Conservation (phyloP, 2,888 invertebrate genomes). For the Oxyteleia sp. region DNA sequence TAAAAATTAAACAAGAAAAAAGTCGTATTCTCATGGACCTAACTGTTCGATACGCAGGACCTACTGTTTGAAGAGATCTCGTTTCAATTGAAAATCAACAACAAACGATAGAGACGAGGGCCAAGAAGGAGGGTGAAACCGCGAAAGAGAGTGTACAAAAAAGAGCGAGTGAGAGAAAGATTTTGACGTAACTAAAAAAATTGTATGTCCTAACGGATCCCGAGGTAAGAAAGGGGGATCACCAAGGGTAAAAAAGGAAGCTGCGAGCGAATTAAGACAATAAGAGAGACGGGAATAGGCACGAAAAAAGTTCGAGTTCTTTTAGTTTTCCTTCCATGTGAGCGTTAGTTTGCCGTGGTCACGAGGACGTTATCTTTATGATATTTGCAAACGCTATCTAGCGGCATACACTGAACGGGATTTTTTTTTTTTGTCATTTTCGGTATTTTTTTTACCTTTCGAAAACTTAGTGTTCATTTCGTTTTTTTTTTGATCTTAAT, state of each 20-base stretch:
- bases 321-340: slow-evolving; percentile 55
- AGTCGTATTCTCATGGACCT: slow-evolving; percentile 83
- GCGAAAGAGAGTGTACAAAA: slow-evolving; percentile 68
- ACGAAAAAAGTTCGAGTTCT: slow-evolving; percentile 46
- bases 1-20: slow-evolving; percentile 74
- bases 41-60: slow-evolving; percentile 82
- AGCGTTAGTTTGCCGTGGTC: slow-evolving; percentile 58
- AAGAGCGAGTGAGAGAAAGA: slow-evolving; percentile 77
- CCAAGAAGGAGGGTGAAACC: slow-evolving; percentile 58
- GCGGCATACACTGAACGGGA: slow-evolving; percentile 81
- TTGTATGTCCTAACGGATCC: slow-evolving; percentile 85
- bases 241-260: slow-evolving; percentile 75
- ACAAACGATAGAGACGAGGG: slow-evolving; percentile 71
- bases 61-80: slow-evolving; percentile 86
- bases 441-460: no score
- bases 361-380: slow-evolving; percentile 85
- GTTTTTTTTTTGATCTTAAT: no score
- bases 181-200: slow-evolving; percentile 78
- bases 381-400: slow-evolving; percentile 87
- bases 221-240: slow-evolving; percentile 78
- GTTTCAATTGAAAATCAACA: slow-evolving; percentile 87
- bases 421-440: slow-evolving; percentile 77
- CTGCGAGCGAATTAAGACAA: slow-evolving; percentile 52
- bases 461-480: no score
- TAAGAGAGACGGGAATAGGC: slow-evolving; percentile 48